Base-by-base conservation (phyloP, 2,113 vertebrate species). In the Dicentrarchus labrax region DNA sequence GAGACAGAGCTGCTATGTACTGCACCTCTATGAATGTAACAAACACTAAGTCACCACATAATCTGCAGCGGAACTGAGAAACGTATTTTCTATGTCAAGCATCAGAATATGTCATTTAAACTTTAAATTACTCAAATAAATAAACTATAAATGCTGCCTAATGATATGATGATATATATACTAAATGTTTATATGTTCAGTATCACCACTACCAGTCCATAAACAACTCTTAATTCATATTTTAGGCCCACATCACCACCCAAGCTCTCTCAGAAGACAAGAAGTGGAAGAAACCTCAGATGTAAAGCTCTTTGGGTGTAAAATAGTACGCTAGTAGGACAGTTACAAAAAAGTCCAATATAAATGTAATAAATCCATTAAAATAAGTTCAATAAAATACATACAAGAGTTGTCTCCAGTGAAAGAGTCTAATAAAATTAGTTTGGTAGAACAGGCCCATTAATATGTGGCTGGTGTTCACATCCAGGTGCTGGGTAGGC, bases 1-100 rank as follows among this genome's bases (percentile, higher is more conserved):
- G 76, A 86, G 57, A 79, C 73, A 53, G 67, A 87, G 71, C 72
- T 56, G 74, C 87, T 80, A 67, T 43, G 43, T n/a, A 43, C 48
- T 47, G 78, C 72, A 66, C 69, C 61, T 86, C 47, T 3, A 24
- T 81, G 66, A 80, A 5, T 76, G 65, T n/a, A 70, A 62, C 75
- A 80, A 75, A 78, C 72, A 56, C 57, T 8, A 56, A 71, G 41
- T 71, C 66, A 54, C 21, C 4, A 6, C 47, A 2, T 54, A 56
- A 73, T 60, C 24, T 57, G 53, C 50, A 71, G 60, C 4, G 1
- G 17, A 45, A 48, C 48, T 19, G 53, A 66, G 22, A 71, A 17
- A 69, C 39, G 24, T 22, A n/a, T 66, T 59, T 71, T 80, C 48
- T 67, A 6, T 70, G 66, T 56, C 50, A 54, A 53, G 15, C 47